A percentile compares a stretch with the other conserved stretches of the same genome.
Evolutionary conservation across 2,888 invertebrate species (phyloP).

Genomic region (Villa cingulata): DNA sequence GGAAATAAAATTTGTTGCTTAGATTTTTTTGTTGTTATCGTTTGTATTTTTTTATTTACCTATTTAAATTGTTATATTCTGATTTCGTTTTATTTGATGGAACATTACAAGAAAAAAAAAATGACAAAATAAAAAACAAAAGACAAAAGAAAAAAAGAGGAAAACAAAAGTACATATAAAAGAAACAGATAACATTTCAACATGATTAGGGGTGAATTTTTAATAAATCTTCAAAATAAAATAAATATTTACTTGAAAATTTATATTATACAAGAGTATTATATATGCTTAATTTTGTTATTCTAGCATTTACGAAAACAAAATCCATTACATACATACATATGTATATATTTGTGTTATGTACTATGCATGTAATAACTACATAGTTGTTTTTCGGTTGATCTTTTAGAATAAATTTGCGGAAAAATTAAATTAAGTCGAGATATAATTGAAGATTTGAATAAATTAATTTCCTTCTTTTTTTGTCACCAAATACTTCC

Average conservation of each 20-base stretch:
- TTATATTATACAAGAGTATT: neutral
- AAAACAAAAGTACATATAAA: too few relatives aligned
- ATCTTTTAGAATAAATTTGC: neutral
- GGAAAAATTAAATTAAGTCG: neutral
- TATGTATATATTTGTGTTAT: too few relatives aligned
- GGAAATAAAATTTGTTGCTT: constrained; percentile 6
- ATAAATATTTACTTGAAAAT: neutral
- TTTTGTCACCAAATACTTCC: too few relatives aligned
- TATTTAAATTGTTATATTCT: too few relatives aligned
- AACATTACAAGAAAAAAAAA: too few relatives aligned
- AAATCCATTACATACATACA: neutral
- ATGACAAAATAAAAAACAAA: too few relatives aligned
- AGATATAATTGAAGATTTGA: neutral
- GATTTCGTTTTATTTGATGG: too few relatives aligned
- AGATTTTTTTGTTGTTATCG: neutral
- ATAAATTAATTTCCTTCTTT: neutral
- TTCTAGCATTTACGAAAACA: too few relatives aligned
- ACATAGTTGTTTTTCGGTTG: neutral
- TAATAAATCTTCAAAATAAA: constrained; percentile 9
- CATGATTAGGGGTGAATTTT: constrained; percentile 11
- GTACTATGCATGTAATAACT: too few relatives aligned
- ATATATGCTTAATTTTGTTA: too few relatives aligned
- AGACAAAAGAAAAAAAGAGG: too few relatives aligned
- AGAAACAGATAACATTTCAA: neutral
- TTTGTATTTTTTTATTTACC: constrained; percentile 3